Conservation (phyloP, 1,140 invertebrate genomes). For the Adoxophyes honmai region DNA sequence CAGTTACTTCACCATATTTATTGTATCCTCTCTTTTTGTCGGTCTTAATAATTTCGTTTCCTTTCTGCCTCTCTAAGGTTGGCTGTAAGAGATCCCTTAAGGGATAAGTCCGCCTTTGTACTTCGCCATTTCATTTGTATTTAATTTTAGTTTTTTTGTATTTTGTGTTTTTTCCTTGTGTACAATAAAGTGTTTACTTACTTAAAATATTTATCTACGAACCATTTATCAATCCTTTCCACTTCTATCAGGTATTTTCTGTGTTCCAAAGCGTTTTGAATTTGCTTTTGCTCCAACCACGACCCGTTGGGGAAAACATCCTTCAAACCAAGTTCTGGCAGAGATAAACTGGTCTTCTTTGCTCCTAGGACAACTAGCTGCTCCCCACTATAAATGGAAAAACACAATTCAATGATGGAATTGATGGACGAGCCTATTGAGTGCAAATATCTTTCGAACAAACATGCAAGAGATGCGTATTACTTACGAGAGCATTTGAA, state of each 20-base stretch:
- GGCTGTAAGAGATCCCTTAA: no score
- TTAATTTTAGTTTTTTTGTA: no score
- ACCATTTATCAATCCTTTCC: slow-evolving; percentile 79
- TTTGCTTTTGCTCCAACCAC: slow-evolving; percentile 79
- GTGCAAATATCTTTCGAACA: not conserved
- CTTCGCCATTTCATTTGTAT: no score
- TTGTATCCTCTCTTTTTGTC: no score
- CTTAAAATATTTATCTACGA: slow-evolving; percentile 26
- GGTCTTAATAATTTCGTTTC: no score
- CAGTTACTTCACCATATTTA: no score
- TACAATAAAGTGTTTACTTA: no score
- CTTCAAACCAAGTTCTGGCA: slow-evolving; percentile 78
- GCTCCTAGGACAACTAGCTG: slow-evolving; percentile 74
- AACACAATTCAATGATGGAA: no score
- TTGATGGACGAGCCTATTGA: not conserved
- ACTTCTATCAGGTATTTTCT: slow-evolving; percentile 77
- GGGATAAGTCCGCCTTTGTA: no score
- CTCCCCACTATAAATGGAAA: slow-evolving; percentile 65
- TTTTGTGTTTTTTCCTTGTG: no score
- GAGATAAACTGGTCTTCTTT: slow-evolving; percentile 60
- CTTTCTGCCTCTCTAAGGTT: no score
- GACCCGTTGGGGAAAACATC: slow-evolving; percentile 77
- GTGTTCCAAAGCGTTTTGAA: slow-evolving; percentile 77
- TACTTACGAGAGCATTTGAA: slow-evolving; percentile 44
- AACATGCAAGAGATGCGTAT: not conserved